Percentiles rank a stretch among this genome's conserved stretches.
These are phyloP conservation scores for Schizopygopsis pylzovi DNA, from an alignment of 2,797 vertebrate genomes.

Conservation along the genomic window DNA sequence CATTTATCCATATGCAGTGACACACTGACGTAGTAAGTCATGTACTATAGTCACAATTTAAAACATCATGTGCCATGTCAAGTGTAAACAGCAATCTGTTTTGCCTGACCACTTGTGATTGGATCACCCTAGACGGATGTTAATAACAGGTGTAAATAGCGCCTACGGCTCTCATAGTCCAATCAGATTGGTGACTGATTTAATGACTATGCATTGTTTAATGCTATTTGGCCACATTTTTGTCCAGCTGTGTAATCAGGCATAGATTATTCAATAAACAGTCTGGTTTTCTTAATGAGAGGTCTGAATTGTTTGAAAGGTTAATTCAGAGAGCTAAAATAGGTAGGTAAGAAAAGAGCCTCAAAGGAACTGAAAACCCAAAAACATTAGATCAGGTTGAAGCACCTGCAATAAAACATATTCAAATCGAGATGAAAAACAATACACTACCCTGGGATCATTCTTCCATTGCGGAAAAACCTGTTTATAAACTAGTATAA, in stretches of 20 bases:
- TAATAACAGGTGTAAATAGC: conserved; percentile 7
- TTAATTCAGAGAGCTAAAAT: conserved; percentile 18
- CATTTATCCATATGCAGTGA: not conserved
- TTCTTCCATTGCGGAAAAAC: not conserved
- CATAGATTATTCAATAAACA: conserved; percentile 47
- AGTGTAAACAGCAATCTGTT: not conserved
- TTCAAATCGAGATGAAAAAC: conserved; percentile 25
- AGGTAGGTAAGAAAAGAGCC: conserved; percentile 27
- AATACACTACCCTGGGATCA: conserved; percentile 20
- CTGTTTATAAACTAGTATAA: conserved; percentile 47
- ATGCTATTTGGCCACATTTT: conserved; percentile 14
- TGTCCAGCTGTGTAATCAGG: conserved; percentile 44
- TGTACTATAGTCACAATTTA: not conserved
- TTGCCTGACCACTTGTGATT: conserved; percentile 12
- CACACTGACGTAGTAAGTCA: not conserved
- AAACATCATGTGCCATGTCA: not conserved
- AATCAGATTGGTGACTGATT: conserved; percentile 15
- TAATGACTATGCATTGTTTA: conserved; percentile 27
- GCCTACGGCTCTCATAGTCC: not conserved
- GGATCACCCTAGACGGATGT: not conserved
- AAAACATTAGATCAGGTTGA: conserved; percentile 13
- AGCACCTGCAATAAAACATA: conserved; percentile 30
- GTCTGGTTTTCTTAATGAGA: conserved; percentile 31
- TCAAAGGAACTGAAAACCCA: not conserved
- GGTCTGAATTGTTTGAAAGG: conserved; percentile 35